These are phyloP conservation scores for Fistularia tabacaria DNA, from an alignment of 2,797 vertebrate species.

Conservation along the genomic window DNA sequence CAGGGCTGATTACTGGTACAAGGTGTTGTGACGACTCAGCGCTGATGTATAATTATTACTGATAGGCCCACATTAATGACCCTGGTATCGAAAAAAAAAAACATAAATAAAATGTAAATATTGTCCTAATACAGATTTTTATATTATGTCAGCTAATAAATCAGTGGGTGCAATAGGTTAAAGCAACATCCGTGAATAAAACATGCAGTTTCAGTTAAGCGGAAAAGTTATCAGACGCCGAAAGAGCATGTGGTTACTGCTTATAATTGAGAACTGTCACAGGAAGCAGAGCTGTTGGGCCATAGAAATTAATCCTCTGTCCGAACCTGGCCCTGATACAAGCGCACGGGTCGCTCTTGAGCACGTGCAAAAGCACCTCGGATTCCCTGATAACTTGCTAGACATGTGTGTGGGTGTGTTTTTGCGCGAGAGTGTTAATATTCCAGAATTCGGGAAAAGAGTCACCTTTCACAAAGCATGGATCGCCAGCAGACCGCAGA, in stretches of 20 bases:
- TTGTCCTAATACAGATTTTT: not conserved
- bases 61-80: conserved; percentile 27
- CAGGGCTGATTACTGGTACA: conserved; percentile 3
- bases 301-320: too few relatives aligned
- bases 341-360: too few relatives aligned
- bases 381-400: not conserved
- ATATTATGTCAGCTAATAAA: not conserved
- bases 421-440: conserved; percentile 21
- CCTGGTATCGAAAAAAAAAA: conserved; percentile 25
- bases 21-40: conserved; percentile 23
- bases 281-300: too few relatives aligned
- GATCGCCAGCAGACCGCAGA: conserved; percentile 46
- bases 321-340: too few relatives aligned
- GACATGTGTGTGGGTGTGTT: conserved; percentile 10
- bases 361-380: conserved; percentile 13
- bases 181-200: too few relatives aligned
- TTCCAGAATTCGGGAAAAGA: conserved; percentile 29
- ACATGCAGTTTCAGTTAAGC: too few relatives aligned
- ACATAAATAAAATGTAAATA: conserved; percentile 21
- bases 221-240: too few relatives aligned
- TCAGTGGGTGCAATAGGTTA: not conserved
- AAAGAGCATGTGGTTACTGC: conserved; percentile 27
- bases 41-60: conserved; percentile 25
- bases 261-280: too few relatives aligned
- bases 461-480: conserved; percentile 62